Evolutionary conservation across 2,113 vertebrate genomes (phyloP).

Genomic region (Microcebus tavaratra): DNA sequence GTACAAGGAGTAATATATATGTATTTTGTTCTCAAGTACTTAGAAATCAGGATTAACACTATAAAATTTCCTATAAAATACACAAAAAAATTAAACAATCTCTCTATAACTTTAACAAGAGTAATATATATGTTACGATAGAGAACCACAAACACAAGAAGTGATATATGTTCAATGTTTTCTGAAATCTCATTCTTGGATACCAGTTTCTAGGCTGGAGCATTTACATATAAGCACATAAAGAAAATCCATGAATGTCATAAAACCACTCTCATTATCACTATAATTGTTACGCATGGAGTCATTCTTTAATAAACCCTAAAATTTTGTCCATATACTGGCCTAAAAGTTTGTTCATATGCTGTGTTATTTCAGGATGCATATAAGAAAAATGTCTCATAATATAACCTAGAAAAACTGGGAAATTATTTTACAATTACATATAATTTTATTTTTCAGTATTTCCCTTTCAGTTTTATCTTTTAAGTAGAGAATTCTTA

Average conservation of each 20-base stretch:
- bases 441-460: background rate
- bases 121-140: background rate
- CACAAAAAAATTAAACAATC: background rate
- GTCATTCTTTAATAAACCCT: background rate
- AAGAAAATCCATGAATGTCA: background rate
- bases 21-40: background rate
- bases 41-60: background rate
- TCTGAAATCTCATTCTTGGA: background rate
- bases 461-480: background rate
- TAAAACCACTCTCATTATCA: background rate
- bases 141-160: background rate
- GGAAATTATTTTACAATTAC: background rate
- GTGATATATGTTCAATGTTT: background rate
- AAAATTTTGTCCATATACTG: background rate
- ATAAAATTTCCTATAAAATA: background rate
- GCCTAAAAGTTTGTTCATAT: background rate
- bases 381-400: background rate
- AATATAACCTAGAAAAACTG: background rate
- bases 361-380: background rate
- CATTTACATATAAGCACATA: background rate
- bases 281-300: background rate
- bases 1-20: background rate
- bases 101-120: background rate
- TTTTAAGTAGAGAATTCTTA: background rate
- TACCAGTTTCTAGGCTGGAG: background rate